Base-by-base conservation (phyloP, 2,113 vertebrate species). In the Pterophyllum scalare region DNA sequence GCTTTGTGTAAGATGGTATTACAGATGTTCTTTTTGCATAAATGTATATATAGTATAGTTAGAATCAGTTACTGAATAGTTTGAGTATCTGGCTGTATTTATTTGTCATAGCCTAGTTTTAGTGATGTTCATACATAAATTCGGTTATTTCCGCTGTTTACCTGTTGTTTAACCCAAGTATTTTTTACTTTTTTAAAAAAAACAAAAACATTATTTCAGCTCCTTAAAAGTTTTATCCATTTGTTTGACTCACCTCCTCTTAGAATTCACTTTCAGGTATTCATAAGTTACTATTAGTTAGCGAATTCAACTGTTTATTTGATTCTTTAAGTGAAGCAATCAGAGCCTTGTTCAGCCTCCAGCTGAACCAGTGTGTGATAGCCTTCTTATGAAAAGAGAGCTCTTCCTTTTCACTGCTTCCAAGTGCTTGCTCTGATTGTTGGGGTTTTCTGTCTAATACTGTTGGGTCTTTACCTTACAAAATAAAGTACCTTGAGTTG, bases 121-220 rank as follows among this genome's bases (percentile, higher is more conserved):
- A 70, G 15, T 52, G 24, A 28, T 0, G 22, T 28, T 17, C 3
- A 0, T 20, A 70, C 24, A 28, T 46, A 19, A 7, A 17, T 52
- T 31, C 24, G 31, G 65, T 28, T 13, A n/a, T 72, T 31, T 20
- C 7, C 8, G 7, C 43, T 52, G 9, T 49, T 20, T 49, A 0
- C 9, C 4, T 70, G 43, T 70, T 52, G 3, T 70, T 28, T 70
- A 28, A 52, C 15, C 26, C 40, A 70, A 31, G 17, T 5, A 31
- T 31, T 70, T 70, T 58, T 3, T 35, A 49, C 6, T 49, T 70
- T 10, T 19, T 1, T 52, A 7, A 52, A 9, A 26, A 67, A 67
- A 15, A 5, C 40, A 13, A 67, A 70, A 28, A 28, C 28, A 28
- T 6, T 31, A 31, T 72, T 72, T 72, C 65, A 31, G 46, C 3